These are phyloP conservation scores for Chaetodon trifascialis DNA, from an alignment of 2,113 vertebrate species.

Conservation along the genomic window DNA sequence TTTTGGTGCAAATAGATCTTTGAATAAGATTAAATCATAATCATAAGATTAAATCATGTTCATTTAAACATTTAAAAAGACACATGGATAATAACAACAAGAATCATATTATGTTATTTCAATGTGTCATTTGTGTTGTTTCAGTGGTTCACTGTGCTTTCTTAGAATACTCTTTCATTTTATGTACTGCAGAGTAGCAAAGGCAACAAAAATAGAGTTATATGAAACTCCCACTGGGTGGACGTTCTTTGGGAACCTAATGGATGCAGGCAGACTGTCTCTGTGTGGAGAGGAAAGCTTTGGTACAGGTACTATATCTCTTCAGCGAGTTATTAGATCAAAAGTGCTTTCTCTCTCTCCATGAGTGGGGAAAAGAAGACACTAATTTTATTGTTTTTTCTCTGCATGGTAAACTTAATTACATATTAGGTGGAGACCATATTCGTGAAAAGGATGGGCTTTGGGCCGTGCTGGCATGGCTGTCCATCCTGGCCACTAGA, in stretches of 20 bases:
- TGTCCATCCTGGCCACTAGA: slow-evolving; percentile 92
- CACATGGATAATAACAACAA: background rate
- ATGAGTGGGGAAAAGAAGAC: background rate
- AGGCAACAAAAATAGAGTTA: slow-evolving; percentile 94
- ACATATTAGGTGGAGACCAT: slow-evolving; percentile 91
- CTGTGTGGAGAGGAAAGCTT: slow-evolving; percentile 98
- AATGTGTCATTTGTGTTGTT: background rate
- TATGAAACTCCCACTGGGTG: slow-evolving; percentile 97
- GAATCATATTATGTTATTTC: background rate
- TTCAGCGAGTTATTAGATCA: background rate
- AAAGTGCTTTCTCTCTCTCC: background rate
- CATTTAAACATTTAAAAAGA: background rate
- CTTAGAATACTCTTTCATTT: slow-evolving; percentile 21
- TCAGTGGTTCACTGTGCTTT: background rate
- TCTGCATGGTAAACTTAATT: background rate
- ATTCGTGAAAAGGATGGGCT: slow-evolving; percentile 98
- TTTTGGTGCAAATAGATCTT: background rate
- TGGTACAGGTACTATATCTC: slow-evolving; percentile 88
- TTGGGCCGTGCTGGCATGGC: slow-evolving; percentile 97
- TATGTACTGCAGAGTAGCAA: slow-evolving; percentile 90
- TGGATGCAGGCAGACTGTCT: slow-evolving; percentile 96
- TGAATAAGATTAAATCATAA: background rate
- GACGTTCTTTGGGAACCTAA: slow-evolving; percentile 98
- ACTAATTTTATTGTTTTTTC: background rate
- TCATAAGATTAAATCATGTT: background rate